Base-by-base conservation (phyloP, 2,888 invertebrate genomes). In the Rutpela maculata region DNA sequence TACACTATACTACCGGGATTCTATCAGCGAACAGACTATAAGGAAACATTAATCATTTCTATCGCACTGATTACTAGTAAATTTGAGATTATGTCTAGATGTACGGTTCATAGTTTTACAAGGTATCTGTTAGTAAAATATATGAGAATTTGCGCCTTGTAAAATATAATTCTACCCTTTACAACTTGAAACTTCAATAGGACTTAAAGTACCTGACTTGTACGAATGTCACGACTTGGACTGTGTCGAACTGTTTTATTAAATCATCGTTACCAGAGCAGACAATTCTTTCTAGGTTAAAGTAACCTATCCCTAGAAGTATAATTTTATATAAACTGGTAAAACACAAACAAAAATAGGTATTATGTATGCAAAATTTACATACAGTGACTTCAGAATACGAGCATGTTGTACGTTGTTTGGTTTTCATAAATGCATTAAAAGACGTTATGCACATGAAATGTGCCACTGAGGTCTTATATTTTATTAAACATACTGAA, bases 261-360 rank as follows among this genome's bases (percentile, higher is more conserved):
- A 50, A 50, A 50, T 50, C 50, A 50, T 50, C 50, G n/a, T 50
- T 50, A 17, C 50, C 50, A 50, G 50, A 50, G n/a, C 50, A 50
- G 50, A 50, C 15, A n/a, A 17, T 50, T n/a, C 50, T 50, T 43
- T n/a, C n/a, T 50, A 50, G 50, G 50, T 50, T n/a, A 50, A 50
- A 50, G n/a, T n/a, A n/a, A n/a, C 15, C 15, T n/a, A 6, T 6
- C n/a, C 1, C n/a, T 50, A 50, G n/a, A 50, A 50, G 50, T n/a
- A 4, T 15, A n/a, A 50, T 7, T 50, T 50, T 50, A n/a, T 15
- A 50, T 7, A n/a, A 17, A 50, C 50, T 50, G n/a, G n/a, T n/a
- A n/a, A n/a, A 50, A n/a, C 7, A 50, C 15, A 50, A 50, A n/a
- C n/a, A 50, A 50, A 50, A 50, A n/a, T 50, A 15, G n/a, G n/a